phyloP scores from a whole-genome alignment of 2,797 vertebrate genomes.

The Emydoidea blandingii region DNA sequence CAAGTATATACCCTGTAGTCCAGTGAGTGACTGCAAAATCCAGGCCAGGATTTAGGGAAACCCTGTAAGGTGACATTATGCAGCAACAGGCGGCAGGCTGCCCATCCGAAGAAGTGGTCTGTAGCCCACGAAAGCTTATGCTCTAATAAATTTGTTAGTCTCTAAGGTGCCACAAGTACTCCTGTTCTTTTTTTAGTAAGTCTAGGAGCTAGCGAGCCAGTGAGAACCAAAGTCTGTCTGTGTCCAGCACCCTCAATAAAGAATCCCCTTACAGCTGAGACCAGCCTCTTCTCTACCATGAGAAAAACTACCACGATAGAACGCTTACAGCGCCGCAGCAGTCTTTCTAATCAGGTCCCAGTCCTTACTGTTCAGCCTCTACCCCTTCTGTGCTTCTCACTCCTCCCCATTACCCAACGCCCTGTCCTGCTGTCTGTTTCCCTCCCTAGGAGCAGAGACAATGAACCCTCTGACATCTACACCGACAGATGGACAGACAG shows the following conservation, averaged over 20 bases:
- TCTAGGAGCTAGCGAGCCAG: background rate
- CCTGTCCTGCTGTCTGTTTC: background rate
- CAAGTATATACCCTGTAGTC: fast-evolving
- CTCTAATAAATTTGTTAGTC: too few relatives aligned
- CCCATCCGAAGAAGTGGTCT: too few relatives aligned
- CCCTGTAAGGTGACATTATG: background rate
- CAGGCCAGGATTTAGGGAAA: background rate
- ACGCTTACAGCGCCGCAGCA: background rate
- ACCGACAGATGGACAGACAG: slow-evolving; percentile 28
- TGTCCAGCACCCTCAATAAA: background rate
- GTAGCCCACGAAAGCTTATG: too few relatives aligned
- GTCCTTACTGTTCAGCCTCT: fast-evolving
- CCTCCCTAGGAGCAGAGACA: background rate
- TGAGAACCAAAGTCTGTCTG: background rate
- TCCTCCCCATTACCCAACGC: background rate
- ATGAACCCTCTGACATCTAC: background rate
- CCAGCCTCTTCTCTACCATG: background rate
- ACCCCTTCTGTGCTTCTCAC: background rate
- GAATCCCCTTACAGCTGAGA: fast-evolving
- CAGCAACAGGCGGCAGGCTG: background rate
- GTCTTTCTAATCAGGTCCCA: background rate
- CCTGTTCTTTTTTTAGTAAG: background rate
- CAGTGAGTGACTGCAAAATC: background rate
- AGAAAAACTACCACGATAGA: background rate
- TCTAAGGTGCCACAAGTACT: too few relatives aligned